Evolutionary conservation across 2,113 vertebrate species (phyloP), one percentile per base, ranked within the genome.

Genomic region (Hyperopisus bebe): DNA sequence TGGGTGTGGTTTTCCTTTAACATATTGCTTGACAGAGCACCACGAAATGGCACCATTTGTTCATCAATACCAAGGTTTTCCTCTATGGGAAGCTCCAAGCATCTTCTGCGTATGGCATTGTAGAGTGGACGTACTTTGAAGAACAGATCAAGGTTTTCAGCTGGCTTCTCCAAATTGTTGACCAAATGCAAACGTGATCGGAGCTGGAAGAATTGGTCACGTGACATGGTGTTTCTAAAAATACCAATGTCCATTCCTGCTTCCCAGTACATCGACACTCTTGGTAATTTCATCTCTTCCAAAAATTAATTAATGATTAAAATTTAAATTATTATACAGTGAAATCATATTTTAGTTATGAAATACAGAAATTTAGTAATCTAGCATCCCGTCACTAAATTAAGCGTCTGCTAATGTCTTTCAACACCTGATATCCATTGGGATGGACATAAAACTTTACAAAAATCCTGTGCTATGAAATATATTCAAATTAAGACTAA

Each of bases 1-100:
- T 51, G 84, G 89, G 27, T 90, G 15, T 51, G 89, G 84, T 46
- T 90, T 90, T 27, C 89, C 85, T 53, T 80, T 90, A 2, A 80
- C 47, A 53, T 90, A 87, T 19, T 53, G 89, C 51, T 80, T 87
- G 21, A 48, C 89, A 51, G n/a, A 4, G 42, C 7, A 21, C 83
- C n/a, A 10, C n/a, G 27, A 47, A 90, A 87, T 21, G 83, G 89
- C 82, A 89, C 74, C n/a, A 74, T 86, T 74, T 90, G 83, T 35
- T 90, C 55, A 51, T 90, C 84, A 21, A 90, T 19, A 35, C 19
- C 77, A 35, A 87, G 89, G 46, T 87, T 35, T 87, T 90, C 89
- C 42, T 87, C 84, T 21, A 89, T 4, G 35, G 47, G 35, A 83
- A 84, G 88, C 66, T 39, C 66, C 8, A 89, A 46, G 46, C 88